Evolutionary conservation across 2,113 vertebrate species (phyloP).

Genomic region (Peromyscus polionotus): DNA sequence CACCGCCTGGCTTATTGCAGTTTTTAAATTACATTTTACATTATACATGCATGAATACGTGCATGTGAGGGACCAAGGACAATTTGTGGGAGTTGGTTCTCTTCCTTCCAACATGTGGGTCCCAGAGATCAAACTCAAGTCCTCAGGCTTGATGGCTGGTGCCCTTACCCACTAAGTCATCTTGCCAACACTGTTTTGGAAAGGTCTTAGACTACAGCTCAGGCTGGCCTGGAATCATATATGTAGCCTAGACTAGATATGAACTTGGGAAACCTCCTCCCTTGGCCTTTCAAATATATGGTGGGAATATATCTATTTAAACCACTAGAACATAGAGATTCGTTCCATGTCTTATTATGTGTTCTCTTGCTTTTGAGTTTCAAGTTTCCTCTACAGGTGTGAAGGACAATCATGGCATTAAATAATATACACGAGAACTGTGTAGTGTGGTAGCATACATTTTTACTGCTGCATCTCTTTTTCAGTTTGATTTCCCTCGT

Average conservation of each 20-base stretch:
- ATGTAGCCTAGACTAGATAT: background rate
- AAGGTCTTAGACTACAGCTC: background rate
- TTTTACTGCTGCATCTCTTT: background rate
- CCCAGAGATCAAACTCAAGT: background rate
- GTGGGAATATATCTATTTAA: background rate
- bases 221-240: background rate
- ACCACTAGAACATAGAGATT: background rate
- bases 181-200: background rate
- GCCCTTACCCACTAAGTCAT: background rate
- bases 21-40: background rate
- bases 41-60: background rate
- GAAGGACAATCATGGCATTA: background rate
- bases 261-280: background rate
- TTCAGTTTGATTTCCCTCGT: background rate
- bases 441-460: background rate
- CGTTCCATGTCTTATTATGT: slow-evolving; percentile 20
- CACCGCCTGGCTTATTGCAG: background rate
- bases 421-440: background rate
- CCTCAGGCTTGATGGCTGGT: background rate
- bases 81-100: background rate
- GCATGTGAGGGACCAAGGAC: background rate
- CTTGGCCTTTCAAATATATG: background rate
- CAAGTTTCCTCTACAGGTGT: background rate
- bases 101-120: background rate
- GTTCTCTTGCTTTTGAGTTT: background rate